phyloP scores from a whole-genome alignment of 2,113 vertebrate species.

The rat (Rattus norvegicus) region GRCr8 NC_086024.1:81497501-81498000 shows the following conservation, averaged over 20 bases:
- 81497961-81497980: constrained; percentile 66
- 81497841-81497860: constrained; percentile 67
- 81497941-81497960: constrained; percentile 64
- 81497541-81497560: constrained; percentile 23
- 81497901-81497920: constrained; percentile 55
- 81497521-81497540: constrained; percentile 26
- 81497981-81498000: constrained; percentile 76
- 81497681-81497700: constrained; percentile 6
- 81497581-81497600: constrained; percentile 49
- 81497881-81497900: constrained; percentile 60
- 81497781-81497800: constrained; percentile 2
- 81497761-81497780: neutral
- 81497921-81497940: constrained; percentile 67
- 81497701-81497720: neutral
- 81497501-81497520: neutral
- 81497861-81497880: constrained; percentile 65
- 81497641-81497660: neutral
- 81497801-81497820: neutral
- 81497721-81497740: constrained; percentile 42
- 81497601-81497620: constrained; percentile 49
- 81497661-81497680: constrained; percentile 44
- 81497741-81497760: neutral
- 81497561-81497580: constrained; percentile 64
- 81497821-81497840: constrained; percentile 31
- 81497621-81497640: constrained; percentile 44